These are phyloP conservation scores for Pipra filicauda DNA, from an alignment of 2,113 vertebrate genomes.

Conservation along the genomic window DNA sequence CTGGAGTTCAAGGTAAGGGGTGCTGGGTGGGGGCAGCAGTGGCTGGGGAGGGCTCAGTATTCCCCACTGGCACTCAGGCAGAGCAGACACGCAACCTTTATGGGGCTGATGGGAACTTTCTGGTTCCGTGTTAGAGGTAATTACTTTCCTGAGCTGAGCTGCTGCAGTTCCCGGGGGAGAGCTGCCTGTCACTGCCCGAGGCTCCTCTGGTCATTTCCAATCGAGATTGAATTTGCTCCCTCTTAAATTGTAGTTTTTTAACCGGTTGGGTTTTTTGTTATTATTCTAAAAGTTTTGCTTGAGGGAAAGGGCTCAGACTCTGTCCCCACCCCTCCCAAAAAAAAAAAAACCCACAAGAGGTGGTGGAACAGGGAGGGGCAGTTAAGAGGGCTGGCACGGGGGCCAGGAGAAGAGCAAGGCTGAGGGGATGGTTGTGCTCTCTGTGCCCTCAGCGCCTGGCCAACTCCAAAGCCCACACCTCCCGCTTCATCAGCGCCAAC, in stretches of 20 bases:
- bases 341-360: accelerated
- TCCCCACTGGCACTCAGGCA: accelerated
- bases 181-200: not conserved
- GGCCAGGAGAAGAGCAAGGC: accelerated
- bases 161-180: not conserved
- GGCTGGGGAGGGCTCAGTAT: not conserved
- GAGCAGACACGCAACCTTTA: not conserved
- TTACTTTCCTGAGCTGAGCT: not conserved
- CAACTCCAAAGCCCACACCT: slow-evolving; percentile 98
- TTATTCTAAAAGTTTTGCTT: not conserved
- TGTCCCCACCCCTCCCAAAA: too few species aligned
- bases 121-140: not conserved
- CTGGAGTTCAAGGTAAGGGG: slow-evolving; percentile 93
- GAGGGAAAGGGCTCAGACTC: not conserved
- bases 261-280: too few species aligned
- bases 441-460: slow-evolving; percentile 84
- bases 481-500: slow-evolving; percentile 97
- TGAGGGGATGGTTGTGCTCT: not conserved
- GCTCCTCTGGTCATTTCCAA: not conserved
- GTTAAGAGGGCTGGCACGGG: accelerated
- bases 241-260: not conserved
- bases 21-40: accelerated
- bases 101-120: not conserved
- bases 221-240: not conserved
- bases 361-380: accelerated